phyloP scores from a whole-genome alignment of 2,888 invertebrate genomes.

The Mystacides longicornis region DNA sequence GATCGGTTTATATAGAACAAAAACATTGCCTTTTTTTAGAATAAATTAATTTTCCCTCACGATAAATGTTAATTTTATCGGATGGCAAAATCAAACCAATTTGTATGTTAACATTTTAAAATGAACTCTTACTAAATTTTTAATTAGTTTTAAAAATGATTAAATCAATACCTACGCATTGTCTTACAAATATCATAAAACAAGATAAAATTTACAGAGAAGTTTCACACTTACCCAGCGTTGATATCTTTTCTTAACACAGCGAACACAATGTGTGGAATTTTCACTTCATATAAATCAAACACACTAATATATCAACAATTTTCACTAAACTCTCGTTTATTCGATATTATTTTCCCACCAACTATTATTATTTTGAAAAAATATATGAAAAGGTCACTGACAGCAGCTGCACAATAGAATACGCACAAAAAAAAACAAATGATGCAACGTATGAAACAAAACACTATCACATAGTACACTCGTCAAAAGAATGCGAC shows the following conservation, averaged over 20 bases:
- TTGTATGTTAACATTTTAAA: too few species aligned
- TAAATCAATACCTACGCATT: too few species aligned
- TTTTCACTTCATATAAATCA: not conserved
- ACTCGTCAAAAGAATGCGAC: not conserved
- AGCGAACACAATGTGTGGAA: not conserved
- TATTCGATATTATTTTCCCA: not conserved
- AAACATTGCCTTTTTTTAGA: too few species aligned
- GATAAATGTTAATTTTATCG: too few species aligned
- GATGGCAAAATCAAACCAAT: too few species aligned
- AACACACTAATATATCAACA: not conserved
- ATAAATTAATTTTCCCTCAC: too few species aligned
- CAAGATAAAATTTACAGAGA: not conserved
- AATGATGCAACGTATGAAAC: not conserved
- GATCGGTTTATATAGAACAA: too few species aligned
- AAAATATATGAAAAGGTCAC: not conserved
- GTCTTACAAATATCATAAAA: too few species aligned
- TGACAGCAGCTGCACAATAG: not conserved
- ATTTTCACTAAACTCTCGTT: not conserved
- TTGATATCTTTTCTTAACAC: not conserved
- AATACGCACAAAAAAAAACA: not conserved
- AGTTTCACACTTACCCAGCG: not conserved
- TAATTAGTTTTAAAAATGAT: too few species aligned
- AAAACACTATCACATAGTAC: not conserved
- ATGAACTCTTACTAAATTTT: too few species aligned
- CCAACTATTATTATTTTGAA: too few species aligned